phyloP scores from a whole-genome alignment of 1,140 invertebrate species.

The Spodoptera litura region DNA sequence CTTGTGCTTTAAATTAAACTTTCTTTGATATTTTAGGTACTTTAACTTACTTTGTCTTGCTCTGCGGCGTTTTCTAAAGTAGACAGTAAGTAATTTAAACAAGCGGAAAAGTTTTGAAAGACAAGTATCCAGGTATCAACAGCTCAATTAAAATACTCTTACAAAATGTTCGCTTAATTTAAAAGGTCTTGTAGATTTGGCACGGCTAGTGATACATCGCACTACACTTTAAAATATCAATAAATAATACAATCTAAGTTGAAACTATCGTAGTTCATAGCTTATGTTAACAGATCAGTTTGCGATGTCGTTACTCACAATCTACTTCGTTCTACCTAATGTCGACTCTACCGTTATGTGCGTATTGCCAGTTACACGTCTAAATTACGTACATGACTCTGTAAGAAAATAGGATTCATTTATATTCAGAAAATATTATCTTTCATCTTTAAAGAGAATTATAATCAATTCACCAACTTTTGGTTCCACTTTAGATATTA shows the following conservation, averaged over 20 bases:
- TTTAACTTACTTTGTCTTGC: slow-evolving; percentile 51
- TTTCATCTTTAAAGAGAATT: slow-evolving; percentile 71
- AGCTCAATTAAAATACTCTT: slow-evolving; percentile 52
- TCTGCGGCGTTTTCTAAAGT: slow-evolving; percentile 43
- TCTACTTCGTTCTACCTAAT: slow-evolving; percentile 60
- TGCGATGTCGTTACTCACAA: slow-evolving; percentile 56
- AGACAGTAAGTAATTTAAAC: slow-evolving; percentile 43
- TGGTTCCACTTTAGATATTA: slow-evolving; percentile 75
- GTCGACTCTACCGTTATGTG: slow-evolving; percentile 65
- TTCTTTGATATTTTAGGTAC: slow-evolving; percentile 50
- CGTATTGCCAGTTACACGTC: slow-evolving; percentile 77
- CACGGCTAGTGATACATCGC: slow-evolving; percentile 66
- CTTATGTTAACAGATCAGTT: slow-evolving; percentile 40
- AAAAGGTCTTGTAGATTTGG: slow-evolving; percentile 70
- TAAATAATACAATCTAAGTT: slow-evolving; percentile 37
- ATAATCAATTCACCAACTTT: slow-evolving; percentile 76
- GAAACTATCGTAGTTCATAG: slow-evolving; percentile 32
- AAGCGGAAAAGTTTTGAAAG: slow-evolving; percentile 49
- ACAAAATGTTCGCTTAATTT: slow-evolving; percentile 52
- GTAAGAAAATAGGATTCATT: slow-evolving; percentile 84
- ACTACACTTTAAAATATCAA: slow-evolving; percentile 48
- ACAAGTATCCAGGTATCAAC: slow-evolving; percentile 44
- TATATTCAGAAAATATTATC: slow-evolving; percentile 83
- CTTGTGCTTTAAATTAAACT: slow-evolving; percentile 49
- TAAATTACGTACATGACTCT: slow-evolving; percentile 76